Conservation (phyloP, 2,113 vertebrate genomes). For the Micronisus gabar region DNA sequence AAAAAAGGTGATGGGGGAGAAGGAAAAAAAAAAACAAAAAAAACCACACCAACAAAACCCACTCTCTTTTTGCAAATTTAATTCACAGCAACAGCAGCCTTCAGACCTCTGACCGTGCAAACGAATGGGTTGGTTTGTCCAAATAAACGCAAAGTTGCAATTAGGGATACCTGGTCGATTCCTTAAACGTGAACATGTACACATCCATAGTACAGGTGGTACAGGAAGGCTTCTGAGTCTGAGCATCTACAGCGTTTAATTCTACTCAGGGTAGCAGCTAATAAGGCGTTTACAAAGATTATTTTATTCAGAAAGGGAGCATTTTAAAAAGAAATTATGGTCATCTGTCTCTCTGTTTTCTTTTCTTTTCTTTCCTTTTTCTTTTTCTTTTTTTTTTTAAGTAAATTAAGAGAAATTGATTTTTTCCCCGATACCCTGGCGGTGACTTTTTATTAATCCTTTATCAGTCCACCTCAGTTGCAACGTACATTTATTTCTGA, state of each 20-base stretch:
- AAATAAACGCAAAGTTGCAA: not conserved
- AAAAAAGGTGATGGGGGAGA: not conserved
- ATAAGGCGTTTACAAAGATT: not conserved
- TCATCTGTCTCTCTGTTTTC: too few species aligned
- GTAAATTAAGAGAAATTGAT: not conserved
- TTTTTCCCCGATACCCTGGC: fast-evolving
- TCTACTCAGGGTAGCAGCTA: not conserved
- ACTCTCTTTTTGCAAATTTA: not conserved
- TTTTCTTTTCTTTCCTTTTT: not conserved
- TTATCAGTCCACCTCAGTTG: not conserved
- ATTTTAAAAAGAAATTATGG: not conserved
- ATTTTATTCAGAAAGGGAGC: not conserved
- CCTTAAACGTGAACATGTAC: not conserved
- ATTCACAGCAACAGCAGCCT: not conserved
- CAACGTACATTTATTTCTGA: not conserved
- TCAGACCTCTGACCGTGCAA: not conserved
- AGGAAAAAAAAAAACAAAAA: fast-evolving
- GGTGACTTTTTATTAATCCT: not conserved
- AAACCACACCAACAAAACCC: not conserved
- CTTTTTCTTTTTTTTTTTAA: not conserved
- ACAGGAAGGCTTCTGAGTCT: not conserved
- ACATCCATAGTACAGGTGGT: not conserved
- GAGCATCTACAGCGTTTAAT: not conserved
- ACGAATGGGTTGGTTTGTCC: not conserved
- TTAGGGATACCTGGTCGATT: not conserved